Evolutionary conservation across 2,113 vertebrate species (phyloP), one percentile per base, ranked within the genome.

Genomic region (Piprites chloris): DNA sequence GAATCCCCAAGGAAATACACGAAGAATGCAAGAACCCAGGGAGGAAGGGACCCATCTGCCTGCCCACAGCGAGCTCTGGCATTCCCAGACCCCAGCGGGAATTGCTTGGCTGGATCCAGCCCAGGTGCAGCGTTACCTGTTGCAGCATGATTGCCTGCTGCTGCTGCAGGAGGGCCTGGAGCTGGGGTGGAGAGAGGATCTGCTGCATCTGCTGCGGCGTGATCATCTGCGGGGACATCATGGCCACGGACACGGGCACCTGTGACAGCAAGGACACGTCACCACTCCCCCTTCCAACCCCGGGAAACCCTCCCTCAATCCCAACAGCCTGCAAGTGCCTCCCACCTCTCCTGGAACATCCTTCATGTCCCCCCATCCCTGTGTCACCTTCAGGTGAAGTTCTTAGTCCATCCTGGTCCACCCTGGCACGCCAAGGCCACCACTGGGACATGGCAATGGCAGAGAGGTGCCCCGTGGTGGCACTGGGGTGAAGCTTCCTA

Each of bases 201-300:
- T 99, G 99, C 97, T 99, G 99, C 99, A 99, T 99, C 96, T 99
- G 99, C 97, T 99, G 99, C 9, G 99, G 99, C 14, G 99, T 99
- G 93, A 99, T 99, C 99, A 99, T 99, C 98, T 99, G 99, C 1
- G 99, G 99, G 58, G 99, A 99, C 99, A 99, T 99, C 99, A 99
- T 99, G 44, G 99, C 99, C 98, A 99, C 99, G 1, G 99, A 99
- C 94, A 99, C 99, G 0, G 99, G 99, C 35, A 99, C 99, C 99
- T 99, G 95, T 0, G 3, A 49, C 65, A 56, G 27, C 37, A 41
- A 91, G 58, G 75, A 72, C 44, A 27, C 0, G 33, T 89, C 90
- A 95, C 28, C 50, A 58, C 24, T n/a, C 3, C 74, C 35, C 2
- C 0, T 21, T 52, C 82, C 30, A 55, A 8, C 22, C 15, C 28